phyloP scores from a whole-genome alignment of 2,113 vertebrate species.

The Prunella fulvescens region DNA sequence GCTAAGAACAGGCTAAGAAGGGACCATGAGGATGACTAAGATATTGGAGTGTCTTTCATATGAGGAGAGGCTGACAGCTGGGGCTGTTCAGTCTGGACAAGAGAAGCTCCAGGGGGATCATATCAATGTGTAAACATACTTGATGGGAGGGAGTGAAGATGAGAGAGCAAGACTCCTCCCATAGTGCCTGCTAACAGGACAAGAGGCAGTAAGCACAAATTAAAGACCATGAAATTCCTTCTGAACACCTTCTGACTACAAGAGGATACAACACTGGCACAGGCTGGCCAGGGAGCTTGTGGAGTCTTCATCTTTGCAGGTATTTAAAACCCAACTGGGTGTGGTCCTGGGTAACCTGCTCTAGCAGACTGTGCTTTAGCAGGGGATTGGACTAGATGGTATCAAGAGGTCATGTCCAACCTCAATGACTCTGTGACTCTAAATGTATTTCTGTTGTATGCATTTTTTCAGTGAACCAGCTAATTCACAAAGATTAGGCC shows the following conservation, averaged over 20 bases:
- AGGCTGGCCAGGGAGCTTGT: background rate
- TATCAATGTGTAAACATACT: background rate
- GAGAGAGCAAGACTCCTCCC: background rate
- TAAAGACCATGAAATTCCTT: background rate
- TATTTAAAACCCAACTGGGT: background rate
- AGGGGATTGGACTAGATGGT: background rate
- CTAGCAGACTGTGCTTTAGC: background rate
- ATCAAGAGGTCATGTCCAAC: background rate
- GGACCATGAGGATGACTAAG: background rate
- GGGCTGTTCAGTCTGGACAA: background rate
- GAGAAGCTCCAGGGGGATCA: background rate
- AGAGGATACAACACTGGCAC: background rate
- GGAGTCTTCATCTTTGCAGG: background rate
- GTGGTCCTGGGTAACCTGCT: background rate
- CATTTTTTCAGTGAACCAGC: background rate
- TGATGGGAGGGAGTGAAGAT: background rate
- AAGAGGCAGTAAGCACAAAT: background rate
- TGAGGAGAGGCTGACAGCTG: background rate
- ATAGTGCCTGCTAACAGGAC: background rate
- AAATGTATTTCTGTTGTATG: background rate
- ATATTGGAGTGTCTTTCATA: background rate
- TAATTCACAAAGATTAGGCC: background rate
- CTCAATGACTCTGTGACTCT: background rate
- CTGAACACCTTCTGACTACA: background rate
- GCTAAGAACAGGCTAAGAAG: background rate